Evolutionary conservation across 2,888 invertebrate genomes (phyloP).

Genomic region (Lasioglossum marginatum): DNA sequence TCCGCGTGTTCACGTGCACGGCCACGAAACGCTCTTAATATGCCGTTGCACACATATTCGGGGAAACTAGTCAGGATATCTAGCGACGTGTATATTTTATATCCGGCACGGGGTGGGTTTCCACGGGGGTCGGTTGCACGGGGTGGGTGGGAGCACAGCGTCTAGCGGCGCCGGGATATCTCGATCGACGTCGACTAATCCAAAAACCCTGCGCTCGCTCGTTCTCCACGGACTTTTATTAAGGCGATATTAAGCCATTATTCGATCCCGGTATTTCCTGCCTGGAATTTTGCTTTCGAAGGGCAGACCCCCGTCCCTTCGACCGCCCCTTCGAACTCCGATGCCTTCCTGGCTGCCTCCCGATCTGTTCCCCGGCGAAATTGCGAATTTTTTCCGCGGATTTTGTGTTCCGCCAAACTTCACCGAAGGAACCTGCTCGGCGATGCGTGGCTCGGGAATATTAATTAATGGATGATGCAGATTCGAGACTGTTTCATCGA

Average conservation of each 20-base stretch:
- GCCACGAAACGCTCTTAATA: constrained; percentile 51
- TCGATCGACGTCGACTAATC: constrained; percentile 64
- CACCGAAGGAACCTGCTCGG: background rate
- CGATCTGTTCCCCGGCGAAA: background rate
- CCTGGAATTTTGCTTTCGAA: constrained; percentile 19
- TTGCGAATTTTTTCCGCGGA: constrained; percentile 7
- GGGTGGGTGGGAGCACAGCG: constrained; percentile 1
- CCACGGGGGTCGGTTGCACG: background rate
- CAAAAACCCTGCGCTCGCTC: constrained; percentile 50
- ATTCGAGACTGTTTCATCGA: background rate
- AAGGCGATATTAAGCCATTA: constrained; percentile 51
- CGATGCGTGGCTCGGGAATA: background rate
- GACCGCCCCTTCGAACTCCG: background rate
- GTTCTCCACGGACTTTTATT: constrained; percentile 49
- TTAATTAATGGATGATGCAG: background rate
- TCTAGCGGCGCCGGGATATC: constrained; percentile 50
- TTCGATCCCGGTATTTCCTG: constrained; percentile 1
- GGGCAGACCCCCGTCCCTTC: background rate
- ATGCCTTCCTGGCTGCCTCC: background rate
- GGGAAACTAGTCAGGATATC: constrained; percentile 67
- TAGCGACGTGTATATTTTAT: constrained; percentile 73
- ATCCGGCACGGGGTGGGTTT: constrained; percentile 47
- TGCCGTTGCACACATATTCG: constrained; percentile 54
- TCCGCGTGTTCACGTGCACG: background rate
- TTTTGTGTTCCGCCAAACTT: background rate